phyloP scores from a whole-genome alignment of 2,113 vertebrate genomes.

The Octodon degus region DNA sequence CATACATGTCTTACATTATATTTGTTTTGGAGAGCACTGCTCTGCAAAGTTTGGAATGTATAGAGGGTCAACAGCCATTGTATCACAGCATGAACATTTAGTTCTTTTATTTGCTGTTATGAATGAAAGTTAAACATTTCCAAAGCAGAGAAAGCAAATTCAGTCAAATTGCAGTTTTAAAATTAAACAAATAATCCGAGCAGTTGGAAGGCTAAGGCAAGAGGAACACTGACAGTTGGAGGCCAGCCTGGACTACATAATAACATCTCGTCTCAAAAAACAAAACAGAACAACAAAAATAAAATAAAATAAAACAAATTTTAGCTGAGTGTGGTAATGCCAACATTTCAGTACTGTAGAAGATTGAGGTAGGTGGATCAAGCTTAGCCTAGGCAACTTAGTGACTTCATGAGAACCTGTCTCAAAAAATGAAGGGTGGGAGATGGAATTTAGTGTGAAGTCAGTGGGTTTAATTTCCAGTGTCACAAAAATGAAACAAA shows the following conservation, averaged over 20 bases:
- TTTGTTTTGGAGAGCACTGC: neutral
- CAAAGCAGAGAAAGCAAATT: neutral
- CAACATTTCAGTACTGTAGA: neutral
- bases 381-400: neutral
- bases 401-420: neutral
- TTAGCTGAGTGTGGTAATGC: neutral
- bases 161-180: neutral
- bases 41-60: neutral
- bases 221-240: neutral
- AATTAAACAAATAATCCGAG: neutral
- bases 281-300: neutral
- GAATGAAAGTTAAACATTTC: constrained; percentile 27
- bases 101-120: constrained; percentile 40
- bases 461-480: neutral
- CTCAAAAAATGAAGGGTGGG: neutral
- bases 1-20: neutral
- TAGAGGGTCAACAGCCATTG: neutral
- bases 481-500: neutral
- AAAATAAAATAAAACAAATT: neutral
- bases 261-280: neutral
- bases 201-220: neutral
- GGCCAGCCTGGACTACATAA: neutral
- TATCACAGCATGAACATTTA: neutral
- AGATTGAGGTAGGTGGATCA: neutral
- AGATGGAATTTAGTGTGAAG: neutral